These are phyloP conservation scores for Siphonodentalium dalli DNA, from an alignment of 2,888 invertebrate species.

Conservation along the genomic window DNA sequence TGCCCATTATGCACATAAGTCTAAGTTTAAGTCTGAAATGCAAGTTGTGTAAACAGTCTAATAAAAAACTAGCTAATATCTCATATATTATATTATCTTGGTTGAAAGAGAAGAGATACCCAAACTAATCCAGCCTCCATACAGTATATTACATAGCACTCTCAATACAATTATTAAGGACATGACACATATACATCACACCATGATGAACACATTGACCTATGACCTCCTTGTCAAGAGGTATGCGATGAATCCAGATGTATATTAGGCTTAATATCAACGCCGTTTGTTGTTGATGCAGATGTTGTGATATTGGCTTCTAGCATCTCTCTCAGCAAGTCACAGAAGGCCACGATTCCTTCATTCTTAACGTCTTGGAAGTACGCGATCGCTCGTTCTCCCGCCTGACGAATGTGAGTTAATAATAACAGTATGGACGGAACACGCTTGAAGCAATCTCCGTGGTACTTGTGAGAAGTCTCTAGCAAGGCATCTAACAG, in stretches of 20 bases:
- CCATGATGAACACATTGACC: too few species aligned
- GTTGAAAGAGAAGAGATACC: too few species aligned
- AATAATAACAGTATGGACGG: conserved; percentile 50
- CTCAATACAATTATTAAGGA: too few species aligned
- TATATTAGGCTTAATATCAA: not conserved
- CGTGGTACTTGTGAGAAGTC: conserved; percentile 50
- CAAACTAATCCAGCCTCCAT: too few species aligned
- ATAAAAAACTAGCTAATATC: too few species aligned
- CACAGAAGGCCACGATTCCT: conserved; percentile 51
- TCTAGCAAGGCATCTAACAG: conserved; percentile 51
- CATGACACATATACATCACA: too few species aligned
- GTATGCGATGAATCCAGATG: not conserved
- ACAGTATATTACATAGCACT: too few species aligned
- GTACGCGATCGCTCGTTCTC: conserved; percentile 49
- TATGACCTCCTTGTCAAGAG: not conserved
- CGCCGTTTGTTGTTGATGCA: not conserved
- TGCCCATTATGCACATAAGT: too few species aligned
- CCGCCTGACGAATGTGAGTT: conserved; percentile 54
- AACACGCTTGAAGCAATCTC: conserved; percentile 46
- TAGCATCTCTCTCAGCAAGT: conserved; percentile 53
- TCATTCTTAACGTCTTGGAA: conserved; percentile 52
- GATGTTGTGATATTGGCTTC: conserved; percentile 45
- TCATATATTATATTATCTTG: too few species aligned
- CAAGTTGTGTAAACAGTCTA: too few species aligned
- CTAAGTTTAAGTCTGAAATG: too few species aligned